Percentiles rank a stretch among this genome's conserved stretches.
Evolutionary conservation across 2,113 vertebrate species (phyloP).

Genomic region (Passer montanus): DNA sequence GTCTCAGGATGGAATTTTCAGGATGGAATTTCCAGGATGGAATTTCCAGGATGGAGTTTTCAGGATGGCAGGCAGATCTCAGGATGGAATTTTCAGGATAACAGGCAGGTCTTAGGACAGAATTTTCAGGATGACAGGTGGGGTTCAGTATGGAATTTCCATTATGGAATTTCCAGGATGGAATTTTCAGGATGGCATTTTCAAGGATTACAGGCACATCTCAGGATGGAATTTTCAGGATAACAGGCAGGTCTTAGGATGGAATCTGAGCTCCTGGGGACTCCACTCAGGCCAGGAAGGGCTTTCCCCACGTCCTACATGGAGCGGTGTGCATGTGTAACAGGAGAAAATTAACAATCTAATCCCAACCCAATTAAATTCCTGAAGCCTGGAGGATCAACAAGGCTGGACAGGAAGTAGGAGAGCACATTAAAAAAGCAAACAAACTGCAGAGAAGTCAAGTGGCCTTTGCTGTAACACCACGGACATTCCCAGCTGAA

Average conservation of each 20-base stretch:
- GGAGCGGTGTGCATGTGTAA: rapidly evolving
- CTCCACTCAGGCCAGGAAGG: neutral
- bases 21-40: neutral
- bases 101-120: neutral
- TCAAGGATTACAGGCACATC: too few species aligned
- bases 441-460: neutral
- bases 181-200: neutral
- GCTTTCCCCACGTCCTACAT: rapidly evolving
- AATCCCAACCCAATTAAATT: neutral
- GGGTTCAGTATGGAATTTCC: too few species aligned
- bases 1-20: neutral
- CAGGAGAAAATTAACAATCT: neutral
- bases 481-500: neutral
- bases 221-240: neutral
- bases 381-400: neutral
- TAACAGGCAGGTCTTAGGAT: neutral
- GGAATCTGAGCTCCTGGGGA: neutral
- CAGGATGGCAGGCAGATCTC: too few species aligned
- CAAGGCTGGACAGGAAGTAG: neutral
- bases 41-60: neutral
- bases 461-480: neutral
- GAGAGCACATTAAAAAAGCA: neutral
- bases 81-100: neutral
- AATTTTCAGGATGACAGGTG: neutral
- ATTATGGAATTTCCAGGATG: too few species aligned